phyloP scores from a whole-genome alignment of 2,797 vertebrate species.

The Cuculus canorus region DNA sequence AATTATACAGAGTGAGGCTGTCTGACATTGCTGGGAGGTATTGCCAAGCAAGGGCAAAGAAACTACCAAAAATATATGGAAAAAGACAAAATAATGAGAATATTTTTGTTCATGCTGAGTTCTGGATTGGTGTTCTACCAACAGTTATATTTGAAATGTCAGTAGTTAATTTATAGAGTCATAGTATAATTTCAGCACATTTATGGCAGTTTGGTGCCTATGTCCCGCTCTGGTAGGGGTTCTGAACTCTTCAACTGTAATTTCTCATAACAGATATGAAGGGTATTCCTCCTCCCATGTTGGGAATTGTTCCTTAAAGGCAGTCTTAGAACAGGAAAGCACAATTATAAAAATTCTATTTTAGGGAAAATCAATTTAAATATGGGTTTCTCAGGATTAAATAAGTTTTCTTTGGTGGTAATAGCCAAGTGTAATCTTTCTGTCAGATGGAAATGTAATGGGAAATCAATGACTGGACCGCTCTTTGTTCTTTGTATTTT shows the following conservation, averaged over 20 bases:
- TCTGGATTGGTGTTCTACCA: not conserved
- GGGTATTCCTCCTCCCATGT: not conserved
- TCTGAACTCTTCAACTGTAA: not conserved
- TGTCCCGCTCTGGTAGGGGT: not conserved
- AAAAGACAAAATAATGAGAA: not conserved
- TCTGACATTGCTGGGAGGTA: not conserved
- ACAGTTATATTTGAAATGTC: not conserved
- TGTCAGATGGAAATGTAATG: slow-evolving; percentile 29
- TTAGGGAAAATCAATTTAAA: slow-evolving; percentile 42
- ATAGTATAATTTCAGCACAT: not conserved
- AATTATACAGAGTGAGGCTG: not conserved
- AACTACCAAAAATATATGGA: not conserved
- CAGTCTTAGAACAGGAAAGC: not conserved
- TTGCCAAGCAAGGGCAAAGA: not conserved
- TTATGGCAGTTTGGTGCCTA: not conserved
- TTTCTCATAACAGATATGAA: not conserved
- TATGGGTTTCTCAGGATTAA: slow-evolving; percentile 15
- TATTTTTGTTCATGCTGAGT: not conserved
- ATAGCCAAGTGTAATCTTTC: slow-evolving; percentile 8
- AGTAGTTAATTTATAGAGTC: not conserved
- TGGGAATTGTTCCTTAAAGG: not conserved
- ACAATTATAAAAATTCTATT: slow-evolving; percentile 12
- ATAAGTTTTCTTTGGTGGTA: not conserved
- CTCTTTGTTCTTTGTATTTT: not conserved
- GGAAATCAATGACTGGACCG: slow-evolving; percentile 32